Conservation (phyloP, 2,888 invertebrate species). For the Apantesis nais region DNA sequence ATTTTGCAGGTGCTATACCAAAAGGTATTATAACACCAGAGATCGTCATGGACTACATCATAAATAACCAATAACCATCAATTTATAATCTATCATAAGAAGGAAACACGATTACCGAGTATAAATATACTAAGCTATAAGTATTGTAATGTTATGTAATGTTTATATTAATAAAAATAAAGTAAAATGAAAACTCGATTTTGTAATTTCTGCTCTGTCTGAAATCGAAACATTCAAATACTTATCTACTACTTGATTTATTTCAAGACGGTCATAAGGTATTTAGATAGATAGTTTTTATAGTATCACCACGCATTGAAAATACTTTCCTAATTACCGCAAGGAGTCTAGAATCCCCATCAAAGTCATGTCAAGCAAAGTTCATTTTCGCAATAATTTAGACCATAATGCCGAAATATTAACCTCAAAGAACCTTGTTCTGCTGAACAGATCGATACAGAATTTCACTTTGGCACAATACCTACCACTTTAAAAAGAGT, state of each 20-base stretch:
- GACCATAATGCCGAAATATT: background rate
- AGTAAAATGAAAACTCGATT: background rate
- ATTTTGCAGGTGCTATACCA: conserved; percentile 55
- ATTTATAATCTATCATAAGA: background rate
- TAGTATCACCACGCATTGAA: background rate
- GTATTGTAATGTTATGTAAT: background rate
- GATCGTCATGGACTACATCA: conserved; percentile 55
- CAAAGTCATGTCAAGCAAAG: background rate
- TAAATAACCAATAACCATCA: conserved; percentile 40
- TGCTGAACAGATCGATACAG: background rate
- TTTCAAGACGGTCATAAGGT: too few species aligned
- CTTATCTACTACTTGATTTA: too few species aligned
- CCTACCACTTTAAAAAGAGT: too few species aligned
- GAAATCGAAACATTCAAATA: too few species aligned
- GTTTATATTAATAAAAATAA: background rate
- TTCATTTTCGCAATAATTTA: background rate
- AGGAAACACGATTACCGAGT: background rate
- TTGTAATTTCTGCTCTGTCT: background rate
- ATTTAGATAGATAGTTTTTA: background rate
- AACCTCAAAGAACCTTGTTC: background rate
- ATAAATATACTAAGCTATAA: background rate
- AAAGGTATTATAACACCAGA: conserved; percentile 61
- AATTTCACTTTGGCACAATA: too few species aligned
- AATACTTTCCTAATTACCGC: background rate
- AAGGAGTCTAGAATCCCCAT: too few species aligned